These are phyloP conservation scores for Patiria miniata DNA, from an alignment of 35 echinoderm and acorn worm genomes.

Conservation along the genomic window DNA sequence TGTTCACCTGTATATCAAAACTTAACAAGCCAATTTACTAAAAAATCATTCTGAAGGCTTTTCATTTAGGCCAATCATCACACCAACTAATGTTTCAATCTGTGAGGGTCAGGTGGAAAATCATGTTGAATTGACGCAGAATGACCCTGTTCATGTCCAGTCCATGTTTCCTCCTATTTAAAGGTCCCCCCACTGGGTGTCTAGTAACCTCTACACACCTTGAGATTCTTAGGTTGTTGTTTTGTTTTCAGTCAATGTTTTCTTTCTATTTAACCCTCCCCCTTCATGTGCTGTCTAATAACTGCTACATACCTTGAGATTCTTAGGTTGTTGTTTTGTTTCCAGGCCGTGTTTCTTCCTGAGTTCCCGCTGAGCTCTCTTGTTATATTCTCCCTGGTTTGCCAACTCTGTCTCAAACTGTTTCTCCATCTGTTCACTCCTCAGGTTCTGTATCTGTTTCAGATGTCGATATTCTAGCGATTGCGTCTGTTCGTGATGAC, in stretches of 20 bases:
- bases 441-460: constrained; percentile 78
- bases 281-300: not conserved
- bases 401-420: constrained; percentile 90
- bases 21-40: too few species aligned
- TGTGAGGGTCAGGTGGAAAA: too few species aligned
- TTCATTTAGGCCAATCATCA: too few species aligned
- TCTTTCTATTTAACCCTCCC: not conserved
- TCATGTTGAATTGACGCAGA: too few species aligned
- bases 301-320: constrained; percentile 73
- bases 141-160: too few species aligned
- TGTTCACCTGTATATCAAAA: too few species aligned
- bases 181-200: not conserved
- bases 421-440: constrained; percentile 92
- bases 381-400: constrained; percentile 97
- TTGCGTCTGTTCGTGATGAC: constrained; percentile 90
- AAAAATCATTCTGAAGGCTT: too few species aligned
- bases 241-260: constrained; percentile 86
- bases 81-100: too few species aligned
- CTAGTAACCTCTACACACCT: constrained; percentile 37
- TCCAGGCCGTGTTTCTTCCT: constrained; percentile 86
- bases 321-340: constrained; percentile 95
- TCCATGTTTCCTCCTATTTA: too few species aligned
- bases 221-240: constrained; percentile 95
- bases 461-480: constrained; percentile 80
- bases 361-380: constrained; percentile 78